Base-by-base conservation (phyloP, 2,113 vertebrate species). In the Copsychus sechellarum region DNA sequence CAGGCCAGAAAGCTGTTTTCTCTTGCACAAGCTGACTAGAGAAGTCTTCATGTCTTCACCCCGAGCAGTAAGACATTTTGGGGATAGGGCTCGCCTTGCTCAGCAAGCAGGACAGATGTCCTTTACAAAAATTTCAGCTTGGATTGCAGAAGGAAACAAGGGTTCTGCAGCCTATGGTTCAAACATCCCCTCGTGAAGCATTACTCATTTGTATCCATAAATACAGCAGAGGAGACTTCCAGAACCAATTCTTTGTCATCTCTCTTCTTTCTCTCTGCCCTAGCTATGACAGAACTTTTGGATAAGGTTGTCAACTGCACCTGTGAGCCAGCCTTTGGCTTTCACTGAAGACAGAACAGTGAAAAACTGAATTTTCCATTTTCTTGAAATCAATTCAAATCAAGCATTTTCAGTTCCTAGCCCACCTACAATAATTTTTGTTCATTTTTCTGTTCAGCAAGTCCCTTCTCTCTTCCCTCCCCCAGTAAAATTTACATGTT, bases 401-500 rank as follows among this genome's bases (percentile, higher is more conserved):
- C 12, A 70, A 93, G 9, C 9, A 12, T 90, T 93, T 94, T 61
- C 57, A 48, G 18, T 77, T 95, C 66, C 22, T 74, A 57, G 31
- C 9, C 21, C 42, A 62, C 38, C 26, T 94, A 51, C 61, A 57
- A 51, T 77, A 57, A 17, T 42, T 80, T 65, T 36, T 58, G 13
- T 74, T 92, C 0, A 0, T 80, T 93, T 82, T 81, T 73, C 92
- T 81, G 26, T 80, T 93, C 25, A 61, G 16, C 5, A 73, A 86
- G 72, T 40, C 22, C 29, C 47, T 81, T 66, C 64, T 83, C 38
- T 86, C 14, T 88, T 86, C 38, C 51, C 31, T 90, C 85, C 38
- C 34, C 47, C 76, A 64, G 54, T 36, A 81, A 73, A 92, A 91
- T 87, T 57, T 89, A 60, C 70, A 56, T 85, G 73, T 84, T 88